phyloP scores from a whole-genome alignment of 1,140 invertebrate species.

The Cydia amplana region DNA sequence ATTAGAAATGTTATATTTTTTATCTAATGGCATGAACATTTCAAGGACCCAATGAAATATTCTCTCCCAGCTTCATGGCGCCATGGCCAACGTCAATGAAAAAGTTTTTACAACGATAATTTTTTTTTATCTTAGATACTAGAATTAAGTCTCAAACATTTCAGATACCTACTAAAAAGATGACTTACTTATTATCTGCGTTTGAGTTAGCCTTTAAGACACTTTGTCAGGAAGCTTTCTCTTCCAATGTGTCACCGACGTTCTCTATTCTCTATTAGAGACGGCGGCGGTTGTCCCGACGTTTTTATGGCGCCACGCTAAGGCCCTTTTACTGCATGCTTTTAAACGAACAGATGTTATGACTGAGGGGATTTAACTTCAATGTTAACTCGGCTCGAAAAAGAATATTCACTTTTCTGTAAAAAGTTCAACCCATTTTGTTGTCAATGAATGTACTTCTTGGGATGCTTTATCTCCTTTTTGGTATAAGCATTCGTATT shows the following conservation, averaged over 20 bases:
- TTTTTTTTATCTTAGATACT: not conserved
- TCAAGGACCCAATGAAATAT: too few relatives aligned
- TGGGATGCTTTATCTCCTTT: too few relatives aligned
- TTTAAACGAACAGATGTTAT: constrained; percentile 18
- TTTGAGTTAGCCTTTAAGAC: not conserved
- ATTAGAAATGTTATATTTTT: too few relatives aligned
- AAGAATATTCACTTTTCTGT: too few relatives aligned
- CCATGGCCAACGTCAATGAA: not conserved
- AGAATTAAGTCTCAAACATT: not conserved
- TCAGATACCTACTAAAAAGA: too few relatives aligned
- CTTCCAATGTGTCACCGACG: too few relatives aligned
- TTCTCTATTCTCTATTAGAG: not conserved
- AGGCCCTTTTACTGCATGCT: constrained; percentile 4
- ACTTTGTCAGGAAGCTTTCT: not conserved
- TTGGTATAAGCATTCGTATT: too few relatives aligned
- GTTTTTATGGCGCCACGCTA: constrained; percentile 22
- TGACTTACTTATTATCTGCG: too few relatives aligned
- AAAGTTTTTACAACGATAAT: not conserved
- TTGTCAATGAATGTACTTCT: too few relatives aligned
- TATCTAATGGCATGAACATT: too few relatives aligned
- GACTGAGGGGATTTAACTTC: not conserved
- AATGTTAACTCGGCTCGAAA: not conserved
- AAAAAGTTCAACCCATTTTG: too few relatives aligned
- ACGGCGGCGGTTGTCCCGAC: constrained; percentile 39
- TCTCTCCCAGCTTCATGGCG: too few relatives aligned